phyloP scores from a whole-genome alignment of 2,888 invertebrate species.

The Eumerus sabulonum region DNA sequence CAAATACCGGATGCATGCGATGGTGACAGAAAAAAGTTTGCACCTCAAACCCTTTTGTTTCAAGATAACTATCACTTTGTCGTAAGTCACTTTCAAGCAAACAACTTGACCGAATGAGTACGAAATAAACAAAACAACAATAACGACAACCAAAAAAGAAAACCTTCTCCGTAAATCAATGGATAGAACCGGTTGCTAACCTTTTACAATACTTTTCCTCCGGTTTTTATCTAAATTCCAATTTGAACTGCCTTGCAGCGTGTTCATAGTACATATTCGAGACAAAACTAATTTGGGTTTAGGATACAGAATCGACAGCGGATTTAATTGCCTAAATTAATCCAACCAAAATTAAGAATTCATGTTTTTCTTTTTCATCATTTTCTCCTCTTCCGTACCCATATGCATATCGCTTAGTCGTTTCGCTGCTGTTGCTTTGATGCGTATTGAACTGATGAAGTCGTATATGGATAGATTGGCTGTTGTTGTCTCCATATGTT shows the following conservation, averaged over 20 bases:
- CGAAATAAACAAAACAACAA: no score
- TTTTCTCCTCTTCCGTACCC: not conserved
- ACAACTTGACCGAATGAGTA: not conserved
- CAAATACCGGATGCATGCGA: not conserved
- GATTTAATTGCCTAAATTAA: slow-evolving; percentile 41
- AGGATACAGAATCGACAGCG: slow-evolving; percentile 27
- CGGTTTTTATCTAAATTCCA: not conserved
- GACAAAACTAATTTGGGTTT: slow-evolving; percentile 17
- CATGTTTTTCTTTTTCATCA: slow-evolving; percentile 10
- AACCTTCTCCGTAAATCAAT: not conserved
- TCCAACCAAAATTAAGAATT: slow-evolving; percentile 38
- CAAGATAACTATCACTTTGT: not conserved
- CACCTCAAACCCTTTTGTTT: slow-evolving; percentile 30
- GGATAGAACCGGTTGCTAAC: slow-evolving; percentile 14
- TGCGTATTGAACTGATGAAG: slow-evolving; percentile 10
- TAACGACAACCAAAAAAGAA: not conserved
- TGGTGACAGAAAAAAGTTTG: slow-evolving; percentile 9
- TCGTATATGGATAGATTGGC: slow-evolving; percentile 2
- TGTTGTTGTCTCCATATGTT: no score
- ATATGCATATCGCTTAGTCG: not conserved
- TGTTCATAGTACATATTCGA: slow-evolving; percentile 1
- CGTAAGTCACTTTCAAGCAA: not conserved
- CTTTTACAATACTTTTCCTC: slow-evolving; percentile 3
- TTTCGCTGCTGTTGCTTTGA: not conserved
- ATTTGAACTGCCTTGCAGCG: no score